These are phyloP conservation scores for Cinara cedri DNA, from an alignment of 2,888 invertebrate species.

Conservation along the genomic window DNA sequence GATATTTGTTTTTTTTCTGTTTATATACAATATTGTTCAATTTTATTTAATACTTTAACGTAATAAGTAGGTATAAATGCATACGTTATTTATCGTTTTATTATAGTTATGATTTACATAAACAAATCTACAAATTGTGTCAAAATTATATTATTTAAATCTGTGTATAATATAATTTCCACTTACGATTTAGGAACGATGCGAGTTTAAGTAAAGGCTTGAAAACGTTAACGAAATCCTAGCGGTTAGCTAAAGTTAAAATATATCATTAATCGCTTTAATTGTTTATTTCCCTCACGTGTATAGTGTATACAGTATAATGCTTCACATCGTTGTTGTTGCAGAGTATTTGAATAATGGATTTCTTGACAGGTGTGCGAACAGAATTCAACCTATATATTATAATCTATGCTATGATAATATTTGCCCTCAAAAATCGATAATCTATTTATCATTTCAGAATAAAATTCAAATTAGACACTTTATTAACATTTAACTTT, in stretches of 20 bases:
- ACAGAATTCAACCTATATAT: slow-evolving; percentile 14
- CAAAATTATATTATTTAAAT: background rate
- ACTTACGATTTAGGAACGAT: background rate
- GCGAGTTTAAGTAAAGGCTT: background rate
- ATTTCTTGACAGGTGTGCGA: slow-evolving; percentile 19
- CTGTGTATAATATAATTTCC: background rate
- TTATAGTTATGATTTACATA: too few relatives aligned
- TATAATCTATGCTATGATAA: background rate
- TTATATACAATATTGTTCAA: too few relatives aligned
- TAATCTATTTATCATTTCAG: background rate
- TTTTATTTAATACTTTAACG: too few relatives aligned
- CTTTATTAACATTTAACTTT: too few relatives aligned
- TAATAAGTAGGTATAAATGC: too few relatives aligned
- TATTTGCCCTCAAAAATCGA: background rate
- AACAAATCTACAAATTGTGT: background rate
- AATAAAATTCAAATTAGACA: background rate
- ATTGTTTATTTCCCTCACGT: slow-evolving; percentile 46
- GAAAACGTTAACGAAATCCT: background rate
- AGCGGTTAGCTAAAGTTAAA: slow-evolving; percentile 14
- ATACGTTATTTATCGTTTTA: too few relatives aligned
- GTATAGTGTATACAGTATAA: background rate
- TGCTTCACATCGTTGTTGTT: background rate
- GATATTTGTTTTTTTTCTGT: too few relatives aligned
- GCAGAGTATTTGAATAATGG: slow-evolving; percentile 20
- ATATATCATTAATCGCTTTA: slow-evolving; percentile 37